Conservation (phyloP, 2,113 vertebrate species). For the Bos javanicus region DNA sequence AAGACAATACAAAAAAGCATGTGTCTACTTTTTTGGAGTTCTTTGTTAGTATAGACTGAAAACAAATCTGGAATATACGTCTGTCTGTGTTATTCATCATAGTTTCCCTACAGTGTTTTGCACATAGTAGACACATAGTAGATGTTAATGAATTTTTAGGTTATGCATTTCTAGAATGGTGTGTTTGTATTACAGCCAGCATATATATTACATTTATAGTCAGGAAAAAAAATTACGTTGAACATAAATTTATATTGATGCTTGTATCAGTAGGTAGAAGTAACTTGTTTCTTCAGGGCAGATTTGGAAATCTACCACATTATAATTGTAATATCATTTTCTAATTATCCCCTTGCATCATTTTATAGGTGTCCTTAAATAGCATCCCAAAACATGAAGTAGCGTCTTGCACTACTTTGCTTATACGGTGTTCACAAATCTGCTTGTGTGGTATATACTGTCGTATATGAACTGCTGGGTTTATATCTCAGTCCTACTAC, state of each 20-base stretch:
- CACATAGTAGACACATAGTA: not conserved
- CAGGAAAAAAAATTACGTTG: not conserved
- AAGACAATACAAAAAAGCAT: not conserved
- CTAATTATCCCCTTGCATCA: not conserved
- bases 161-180: not conserved
- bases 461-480: not conserved
- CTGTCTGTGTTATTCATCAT: not conserved
- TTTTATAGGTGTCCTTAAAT: slow-evolving; percentile 29
- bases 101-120: not conserved
- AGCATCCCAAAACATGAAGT: not conserved
- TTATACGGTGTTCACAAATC: not conserved
- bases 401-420: not conserved
- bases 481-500: not conserved
- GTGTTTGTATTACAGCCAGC: not conserved
- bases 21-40: not conserved
- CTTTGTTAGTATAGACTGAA: not conserved
- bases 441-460: not conserved
- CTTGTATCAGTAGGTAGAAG: not conserved
- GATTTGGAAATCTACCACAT: not conserved
- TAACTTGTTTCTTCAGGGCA: not conserved
- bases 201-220: slow-evolving; percentile 2
- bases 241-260: not conserved
- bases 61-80: not conserved
- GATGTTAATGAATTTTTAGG: not conserved
- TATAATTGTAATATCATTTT: not conserved